Conservation (phyloP, 1,140 invertebrate species). For the Triops cancriformis region DNA sequence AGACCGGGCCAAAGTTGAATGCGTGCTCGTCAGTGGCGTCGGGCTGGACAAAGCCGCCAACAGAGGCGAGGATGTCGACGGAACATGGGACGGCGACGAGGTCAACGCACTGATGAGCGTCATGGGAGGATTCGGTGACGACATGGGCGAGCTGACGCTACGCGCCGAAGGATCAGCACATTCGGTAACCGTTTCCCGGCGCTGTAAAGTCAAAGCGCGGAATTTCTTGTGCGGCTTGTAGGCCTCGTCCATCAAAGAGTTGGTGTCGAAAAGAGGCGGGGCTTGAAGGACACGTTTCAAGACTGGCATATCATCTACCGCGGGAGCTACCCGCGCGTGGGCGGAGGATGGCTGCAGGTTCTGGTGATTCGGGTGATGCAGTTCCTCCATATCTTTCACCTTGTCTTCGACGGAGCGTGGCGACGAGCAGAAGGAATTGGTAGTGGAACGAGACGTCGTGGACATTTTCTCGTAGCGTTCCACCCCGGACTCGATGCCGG, state of each 20-base stretch:
- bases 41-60: conserved; percentile 25
- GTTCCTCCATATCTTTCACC: conserved; percentile 43
- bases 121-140: not conserved
- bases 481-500: conserved; percentile 84
- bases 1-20: conserved; percentile 75
- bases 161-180: conserved; percentile 16
- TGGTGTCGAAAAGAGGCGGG: conserved; percentile 77
- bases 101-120: conserved; percentile 20
- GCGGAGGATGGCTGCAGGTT: conserved; percentile 16
- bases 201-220: conserved; percentile 41
- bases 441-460: conserved; percentile 37
- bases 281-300: conserved; percentile 83
- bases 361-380: conserved; percentile 37
- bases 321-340: conserved; percentile 1
- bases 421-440: conserved; percentile 37
- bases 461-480: conserved; percentile 57
- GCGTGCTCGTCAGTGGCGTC: conserved; percentile 62
- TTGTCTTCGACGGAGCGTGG: conserved; percentile 67
- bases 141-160: conserved; percentile 24
- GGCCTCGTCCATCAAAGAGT: conserved; percentile 83
- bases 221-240: conserved; percentile 94
- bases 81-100: not conserved
- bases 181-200: conserved; percentile 25
- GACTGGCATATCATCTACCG: conserved; percentile 84
- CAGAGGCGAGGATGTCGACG: conserved; percentile 11